Evolutionary conservation across 2,113 vertebrate species (phyloP), one percentile per base, ranked within the genome.

Genomic region (Scomber scombrus): DNA sequence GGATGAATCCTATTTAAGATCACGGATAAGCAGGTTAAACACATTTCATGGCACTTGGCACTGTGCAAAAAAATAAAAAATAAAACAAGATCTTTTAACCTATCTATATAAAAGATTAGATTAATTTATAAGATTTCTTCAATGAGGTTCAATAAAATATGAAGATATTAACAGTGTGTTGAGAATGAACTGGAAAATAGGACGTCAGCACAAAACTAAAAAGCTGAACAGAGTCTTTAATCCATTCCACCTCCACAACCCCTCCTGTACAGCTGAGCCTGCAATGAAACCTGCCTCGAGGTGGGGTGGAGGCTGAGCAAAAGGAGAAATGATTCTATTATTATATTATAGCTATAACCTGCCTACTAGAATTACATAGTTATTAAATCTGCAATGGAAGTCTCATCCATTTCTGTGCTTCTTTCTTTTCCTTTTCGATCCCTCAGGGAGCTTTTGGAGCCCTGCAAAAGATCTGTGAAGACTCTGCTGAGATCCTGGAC

Each of bases 401-500:
- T 63, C 29, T 45, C 57, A 57, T 45, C 34, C 55, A 3, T 34
- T 23, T 11, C 5, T 18, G 21, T 21, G 3, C 26, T 64, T 45
- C 19, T 13, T 13, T 12, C 62, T 18, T 13, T 23, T 2, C 16
- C 14, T 8, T 10, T 11, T 29, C 12, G 15, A 1, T 62, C 19
- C 40, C 12, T 64, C 76, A 99, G 97, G 98, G 97, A 31, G 97
- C 98, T 0, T 99, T 99, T 84, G 98, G 98, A 0, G 98, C 98
- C 62, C 96, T 99, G 85, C 98, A 99, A 94, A 99, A 99, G 86
- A 99, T 99, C 79, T 99, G 98, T 70, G 98, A 99, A 93, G 98
- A 99, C 93, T 99, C 98, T 5, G 97, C 98, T 8, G 98, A 99
- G 94, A 97, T 99, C 92, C 95, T 99, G 91, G 98, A 99, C 94